A percentile compares a stretch with the other conserved stretches of the same genome.
Conservation (phyloP, 2,113 vertebrate genomes). For the Lepisosteus osseus region DNA sequence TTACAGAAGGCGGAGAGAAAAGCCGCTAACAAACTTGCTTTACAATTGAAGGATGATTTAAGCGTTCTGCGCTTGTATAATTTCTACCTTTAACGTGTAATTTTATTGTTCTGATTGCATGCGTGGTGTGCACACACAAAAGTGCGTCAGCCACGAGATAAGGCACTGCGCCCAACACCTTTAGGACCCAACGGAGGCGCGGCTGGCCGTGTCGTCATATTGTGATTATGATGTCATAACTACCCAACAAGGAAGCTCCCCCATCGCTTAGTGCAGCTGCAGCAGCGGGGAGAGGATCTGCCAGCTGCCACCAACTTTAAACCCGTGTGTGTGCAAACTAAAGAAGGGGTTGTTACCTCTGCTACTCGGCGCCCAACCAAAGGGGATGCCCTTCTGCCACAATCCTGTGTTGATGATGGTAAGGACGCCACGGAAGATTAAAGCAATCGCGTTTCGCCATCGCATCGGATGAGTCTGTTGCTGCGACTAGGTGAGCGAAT, state of each 20-base stretch:
- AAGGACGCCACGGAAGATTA: neutral
- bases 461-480: neutral
- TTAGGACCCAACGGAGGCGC: constrained; percentile 5
- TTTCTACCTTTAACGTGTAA: no score
- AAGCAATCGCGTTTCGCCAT: neutral
- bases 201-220: neutral
- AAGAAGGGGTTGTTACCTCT: no score
- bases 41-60: no score
- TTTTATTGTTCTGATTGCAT: no score
- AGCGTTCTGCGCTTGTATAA: no score
- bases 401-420: neutral
- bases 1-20: no score
- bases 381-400: no score
- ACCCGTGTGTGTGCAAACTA: no score
- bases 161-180: no score
- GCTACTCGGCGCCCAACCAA: neutral
- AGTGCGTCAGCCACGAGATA: no score
- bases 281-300: neutral
- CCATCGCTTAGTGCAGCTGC: neutral
- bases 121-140: no score
- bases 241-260: constrained; percentile 14
- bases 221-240: neutral
- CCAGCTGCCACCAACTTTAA: neutral
- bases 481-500: neutral
- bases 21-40: no score